These are phyloP conservation scores for Zelostemma sp. DNA, from an alignment of 1,140 invertebrate species.

Conservation along the genomic window DNA sequence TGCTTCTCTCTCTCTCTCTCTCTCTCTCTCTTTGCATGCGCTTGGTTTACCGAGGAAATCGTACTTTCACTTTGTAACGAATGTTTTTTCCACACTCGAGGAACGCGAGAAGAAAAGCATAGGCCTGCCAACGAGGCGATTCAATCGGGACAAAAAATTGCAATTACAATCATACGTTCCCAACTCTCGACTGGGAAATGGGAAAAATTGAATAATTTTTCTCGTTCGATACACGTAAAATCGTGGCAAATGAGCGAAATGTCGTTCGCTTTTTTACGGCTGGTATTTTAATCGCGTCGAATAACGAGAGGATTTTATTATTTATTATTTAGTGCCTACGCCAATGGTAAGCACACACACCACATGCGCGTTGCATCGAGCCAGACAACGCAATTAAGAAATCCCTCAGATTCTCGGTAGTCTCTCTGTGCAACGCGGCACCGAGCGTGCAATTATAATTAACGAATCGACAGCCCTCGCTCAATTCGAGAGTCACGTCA, in stretches of 20 bases:
- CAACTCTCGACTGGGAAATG: no score
- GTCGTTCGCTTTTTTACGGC: no score
- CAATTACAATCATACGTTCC: not conserved
- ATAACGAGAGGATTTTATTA: no score
- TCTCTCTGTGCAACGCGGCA: slow-evolving; percentile 30
- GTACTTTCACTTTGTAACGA: slow-evolving; percentile 46
- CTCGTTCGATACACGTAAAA: no score
- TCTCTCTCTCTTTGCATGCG: slow-evolving; percentile 1
- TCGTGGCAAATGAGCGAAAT: no score
- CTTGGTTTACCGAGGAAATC: slow-evolving; percentile 27
- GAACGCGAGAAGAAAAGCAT: slow-evolving; percentile 15
- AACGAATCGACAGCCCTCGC: slow-evolving; percentile 51
- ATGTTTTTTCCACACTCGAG: slow-evolving; percentile 27
- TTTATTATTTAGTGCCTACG: slow-evolving; percentile 7
- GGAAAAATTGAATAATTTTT: no score
- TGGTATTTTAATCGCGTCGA: no score
- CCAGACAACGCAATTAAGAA: slow-evolving; percentile 53
- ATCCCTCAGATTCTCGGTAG: slow-evolving; percentile 53
- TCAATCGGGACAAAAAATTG: slow-evolving; percentile 1
- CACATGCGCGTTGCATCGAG: slow-evolving; percentile 30
- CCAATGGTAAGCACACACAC: slow-evolving; percentile 19
- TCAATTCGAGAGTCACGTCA: slow-evolving; percentile 47
- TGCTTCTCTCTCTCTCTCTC: not conserved
- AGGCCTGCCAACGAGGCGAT: not conserved
- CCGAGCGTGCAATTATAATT: slow-evolving; percentile 51